Percentiles rank a stretch among this genome's conserved stretches.
Conservation (phyloP, 2,888 invertebrate genomes). For the Ommatoiulus sabulosus region DNA sequence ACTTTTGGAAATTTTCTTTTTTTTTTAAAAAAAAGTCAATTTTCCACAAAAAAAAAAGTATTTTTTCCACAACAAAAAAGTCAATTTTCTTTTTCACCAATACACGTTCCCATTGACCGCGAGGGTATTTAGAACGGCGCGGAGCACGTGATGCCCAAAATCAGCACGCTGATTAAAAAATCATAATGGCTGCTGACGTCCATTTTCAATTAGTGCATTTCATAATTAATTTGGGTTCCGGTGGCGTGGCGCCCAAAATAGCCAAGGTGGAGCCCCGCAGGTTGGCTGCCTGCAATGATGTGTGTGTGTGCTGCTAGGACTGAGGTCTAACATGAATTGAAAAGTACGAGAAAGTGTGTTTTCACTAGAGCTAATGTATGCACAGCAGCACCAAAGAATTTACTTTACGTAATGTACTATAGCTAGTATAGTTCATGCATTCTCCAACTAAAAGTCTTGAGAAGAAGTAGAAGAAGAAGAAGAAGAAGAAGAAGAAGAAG, state of each 20-base stretch:
- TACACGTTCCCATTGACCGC: background rate
- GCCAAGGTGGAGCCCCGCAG: constrained; percentile 32
- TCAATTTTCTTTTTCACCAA: background rate
- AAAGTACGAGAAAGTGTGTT: constrained; percentile 53
- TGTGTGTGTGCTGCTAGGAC: constrained; percentile 53
- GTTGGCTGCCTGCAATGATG: constrained; percentile 48
- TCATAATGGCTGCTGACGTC: constrained; percentile 1
- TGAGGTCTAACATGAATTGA: constrained; percentile 51
- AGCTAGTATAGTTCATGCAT: constrained; percentile 51
- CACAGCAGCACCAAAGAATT: constrained; percentile 55
- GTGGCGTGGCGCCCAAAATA: constrained; percentile 14
- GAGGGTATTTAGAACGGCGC: background rate
- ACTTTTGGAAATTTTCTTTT: no score
- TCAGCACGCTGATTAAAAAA: background rate
- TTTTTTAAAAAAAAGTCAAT: background rate
- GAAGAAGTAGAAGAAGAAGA: constrained; percentile 48
- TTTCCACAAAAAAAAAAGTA: background rate
- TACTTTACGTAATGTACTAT: constrained; percentile 57
- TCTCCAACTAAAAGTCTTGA: constrained; percentile 42
- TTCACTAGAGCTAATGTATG: constrained; percentile 55
- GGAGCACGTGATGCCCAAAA: background rate
- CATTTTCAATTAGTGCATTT: constrained; percentile 41
- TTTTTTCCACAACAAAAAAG: no score
- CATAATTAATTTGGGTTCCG: constrained; percentile 21
- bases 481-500: constrained; percentile 47